Evolutionary conservation across 2,888 invertebrate genomes (phyloP).

Genomic region (Heterodera filipjevi): DNA sequence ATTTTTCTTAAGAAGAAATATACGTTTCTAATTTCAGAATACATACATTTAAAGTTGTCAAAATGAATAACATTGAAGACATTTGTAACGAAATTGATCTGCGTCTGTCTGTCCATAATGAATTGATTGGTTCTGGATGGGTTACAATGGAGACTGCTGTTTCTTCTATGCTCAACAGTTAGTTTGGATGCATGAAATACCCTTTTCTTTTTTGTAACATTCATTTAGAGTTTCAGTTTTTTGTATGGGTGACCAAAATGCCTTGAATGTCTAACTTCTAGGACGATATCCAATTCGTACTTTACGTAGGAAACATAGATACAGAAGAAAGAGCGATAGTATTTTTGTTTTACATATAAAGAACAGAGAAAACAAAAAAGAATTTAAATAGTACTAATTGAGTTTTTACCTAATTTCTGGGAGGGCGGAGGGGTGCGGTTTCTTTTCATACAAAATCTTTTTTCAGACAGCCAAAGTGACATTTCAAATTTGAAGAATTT

Average conservation of each 20-base stretch:
- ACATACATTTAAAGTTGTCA: too few relatives aligned
- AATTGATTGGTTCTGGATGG: not conserved
- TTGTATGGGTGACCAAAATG: not conserved
- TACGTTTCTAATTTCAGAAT: too few relatives aligned
- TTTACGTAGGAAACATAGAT: too few relatives aligned
- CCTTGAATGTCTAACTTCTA: too few relatives aligned
- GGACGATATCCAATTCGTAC: too few relatives aligned
- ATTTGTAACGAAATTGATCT: not conserved
- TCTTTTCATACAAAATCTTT: not conserved
- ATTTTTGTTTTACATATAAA: too few relatives aligned
- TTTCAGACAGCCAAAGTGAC: not conserved
- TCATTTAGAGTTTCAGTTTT: not conserved
- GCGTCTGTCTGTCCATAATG: not conserved
- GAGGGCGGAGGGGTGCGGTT: too few relatives aligned
- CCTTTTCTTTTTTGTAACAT: not conserved
- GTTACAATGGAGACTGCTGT: not conserved
- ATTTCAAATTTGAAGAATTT: not conserved
- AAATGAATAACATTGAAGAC: not conserved
- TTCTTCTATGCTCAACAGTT: not conserved
- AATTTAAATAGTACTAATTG: too few relatives aligned
- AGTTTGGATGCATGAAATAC: not conserved
- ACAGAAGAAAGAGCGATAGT: too few relatives aligned
- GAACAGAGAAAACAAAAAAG: too few relatives aligned
- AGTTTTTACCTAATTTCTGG: too few relatives aligned
- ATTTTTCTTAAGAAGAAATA: too few relatives aligned